Evolutionary conservation across 1,140 invertebrate species (phyloP).

Genomic region (Orius insidiosus): DNA sequence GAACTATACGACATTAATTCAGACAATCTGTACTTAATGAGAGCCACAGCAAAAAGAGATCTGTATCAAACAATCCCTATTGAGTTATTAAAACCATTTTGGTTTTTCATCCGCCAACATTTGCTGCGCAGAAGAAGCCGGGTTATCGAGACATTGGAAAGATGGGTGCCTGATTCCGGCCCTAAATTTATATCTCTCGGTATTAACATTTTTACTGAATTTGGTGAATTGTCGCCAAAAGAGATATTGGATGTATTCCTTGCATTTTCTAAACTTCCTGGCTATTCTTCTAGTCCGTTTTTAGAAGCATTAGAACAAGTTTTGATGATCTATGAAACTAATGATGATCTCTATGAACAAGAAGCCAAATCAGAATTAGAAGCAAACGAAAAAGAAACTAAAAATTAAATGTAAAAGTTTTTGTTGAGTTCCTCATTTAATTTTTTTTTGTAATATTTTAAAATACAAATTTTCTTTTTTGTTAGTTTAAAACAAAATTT

Average conservation of each 20-base stretch:
- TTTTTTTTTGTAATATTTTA: background rate
- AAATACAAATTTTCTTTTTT: background rate
- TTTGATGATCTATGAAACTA: too few relatives aligned
- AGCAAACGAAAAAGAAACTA: background rate
- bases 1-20: background rate
- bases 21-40: conserved; percentile 8
- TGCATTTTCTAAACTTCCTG: conserved; percentile 28
- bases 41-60: conserved; percentile 10
- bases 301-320: conserved; percentile 20
- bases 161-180: conserved; percentile 31
- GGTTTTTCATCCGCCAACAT: conserved; percentile 12
- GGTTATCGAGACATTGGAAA: conserved; percentile 20
- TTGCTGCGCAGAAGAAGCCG: background rate
- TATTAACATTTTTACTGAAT: conserved; percentile 28
- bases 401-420: background rate
- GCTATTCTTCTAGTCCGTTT: conserved; percentile 24
- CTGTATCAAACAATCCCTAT: conserved; percentile 6
- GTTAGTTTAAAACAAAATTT: too few relatives aligned
- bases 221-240: conserved; percentile 25
- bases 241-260: conserved; percentile 27
- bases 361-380: background rate
- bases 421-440: background rate
- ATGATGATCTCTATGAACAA: background rate
- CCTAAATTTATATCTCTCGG: conserved; percentile 25
- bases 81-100: conserved; percentile 2